A percentile compares a stretch with the other conserved stretches of the same genome.
Conservation (phyloP, 2,888 invertebrate genomes). For the Drosophila atripex region DNA sequence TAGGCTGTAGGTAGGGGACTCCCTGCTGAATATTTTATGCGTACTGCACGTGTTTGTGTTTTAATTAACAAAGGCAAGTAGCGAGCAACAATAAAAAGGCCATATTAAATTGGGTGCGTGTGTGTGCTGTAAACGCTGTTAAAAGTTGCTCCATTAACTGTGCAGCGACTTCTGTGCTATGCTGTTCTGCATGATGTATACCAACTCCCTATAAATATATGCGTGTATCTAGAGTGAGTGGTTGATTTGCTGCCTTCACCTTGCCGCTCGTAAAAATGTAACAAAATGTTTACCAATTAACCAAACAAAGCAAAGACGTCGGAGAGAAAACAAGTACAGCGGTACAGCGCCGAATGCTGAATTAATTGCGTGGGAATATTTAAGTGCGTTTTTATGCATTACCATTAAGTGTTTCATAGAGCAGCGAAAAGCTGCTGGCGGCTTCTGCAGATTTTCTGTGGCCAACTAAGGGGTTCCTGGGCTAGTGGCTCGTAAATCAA, state of each 20-base stretch:
- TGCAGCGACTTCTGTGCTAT: constrained; percentile 29
- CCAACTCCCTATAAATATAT: background rate
- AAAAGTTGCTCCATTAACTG: constrained; percentile 55
- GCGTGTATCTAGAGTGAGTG: background rate
- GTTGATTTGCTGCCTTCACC: constrained; percentile 63
- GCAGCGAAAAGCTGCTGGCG: constrained; percentile 6
- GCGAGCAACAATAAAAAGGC: constrained; percentile 74
- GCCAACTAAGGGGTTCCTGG: constrained; percentile 26
- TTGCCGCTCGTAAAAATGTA: constrained; percentile 72
- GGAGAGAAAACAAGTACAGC: background rate
- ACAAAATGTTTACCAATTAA: constrained; percentile 80
- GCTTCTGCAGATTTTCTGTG: constrained; percentile 8
- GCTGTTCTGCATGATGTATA: constrained; percentile 5
- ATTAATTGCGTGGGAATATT: constrained; percentile 79
- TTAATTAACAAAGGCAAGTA: constrained; percentile 73
- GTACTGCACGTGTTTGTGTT: constrained; percentile 79
- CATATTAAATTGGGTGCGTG: constrained; percentile 64
- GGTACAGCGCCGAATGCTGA: constrained; percentile 54
- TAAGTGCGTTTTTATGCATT: constrained; percentile 78
- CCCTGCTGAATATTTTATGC: constrained; percentile 70
- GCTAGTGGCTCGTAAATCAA: constrained; percentile 67
- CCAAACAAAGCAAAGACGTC: constrained; percentile 64
- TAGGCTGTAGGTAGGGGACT: constrained; percentile 15
- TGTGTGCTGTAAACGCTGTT: constrained; percentile 37
- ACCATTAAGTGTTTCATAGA: constrained; percentile 42